Evolutionary conservation across 2,888 invertebrate species (phyloP).

Genomic region (Scrobipalpa atriplicella): DNA sequence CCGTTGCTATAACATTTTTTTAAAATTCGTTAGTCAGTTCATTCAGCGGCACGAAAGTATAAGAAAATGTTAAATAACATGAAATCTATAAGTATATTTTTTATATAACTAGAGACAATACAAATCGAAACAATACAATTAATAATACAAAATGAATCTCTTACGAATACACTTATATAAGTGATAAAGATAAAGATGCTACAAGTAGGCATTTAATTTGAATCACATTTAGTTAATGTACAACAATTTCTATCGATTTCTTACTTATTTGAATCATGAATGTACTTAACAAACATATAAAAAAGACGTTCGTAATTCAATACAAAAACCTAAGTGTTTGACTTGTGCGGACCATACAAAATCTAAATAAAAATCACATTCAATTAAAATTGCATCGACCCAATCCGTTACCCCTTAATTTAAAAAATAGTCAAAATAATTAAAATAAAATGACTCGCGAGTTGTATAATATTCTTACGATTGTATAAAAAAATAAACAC

Average conservation of each 20-base stretch:
- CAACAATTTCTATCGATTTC: constrained; percentile 37
- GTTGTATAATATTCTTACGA: constrained; percentile 25
- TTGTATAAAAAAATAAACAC: constrained; percentile 33
- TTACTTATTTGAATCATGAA: constrained; percentile 30
- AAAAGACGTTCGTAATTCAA: constrained; percentile 1
- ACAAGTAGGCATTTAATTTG: constrained; percentile 48
- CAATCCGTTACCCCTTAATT: constrained; percentile 36
- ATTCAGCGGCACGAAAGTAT: not conserved
- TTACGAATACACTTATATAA: constrained; percentile 49
- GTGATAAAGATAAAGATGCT: constrained; percentile 40
- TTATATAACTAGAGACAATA: not conserved
- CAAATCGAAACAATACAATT: not conserved
- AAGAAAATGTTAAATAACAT: not conserved
- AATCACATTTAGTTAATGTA: constrained; percentile 51
- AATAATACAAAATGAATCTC: constrained; percentile 31
- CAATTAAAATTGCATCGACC: constrained; percentile 56
- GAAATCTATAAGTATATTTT: not conserved
- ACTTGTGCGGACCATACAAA: constrained; percentile 27
- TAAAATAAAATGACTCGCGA: constrained; percentile 39
- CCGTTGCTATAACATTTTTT: no score
- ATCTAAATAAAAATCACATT: constrained; percentile 33
- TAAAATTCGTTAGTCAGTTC: not conserved
- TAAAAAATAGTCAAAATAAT: constrained; percentile 40
- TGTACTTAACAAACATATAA: constrained; percentile 16
- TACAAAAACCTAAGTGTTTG: constrained; percentile 16